These are phyloP conservation scores for Pygmarrhopalites habei DNA, from an alignment of 1,140 invertebrate genomes.

Conservation along the genomic window DNA sequence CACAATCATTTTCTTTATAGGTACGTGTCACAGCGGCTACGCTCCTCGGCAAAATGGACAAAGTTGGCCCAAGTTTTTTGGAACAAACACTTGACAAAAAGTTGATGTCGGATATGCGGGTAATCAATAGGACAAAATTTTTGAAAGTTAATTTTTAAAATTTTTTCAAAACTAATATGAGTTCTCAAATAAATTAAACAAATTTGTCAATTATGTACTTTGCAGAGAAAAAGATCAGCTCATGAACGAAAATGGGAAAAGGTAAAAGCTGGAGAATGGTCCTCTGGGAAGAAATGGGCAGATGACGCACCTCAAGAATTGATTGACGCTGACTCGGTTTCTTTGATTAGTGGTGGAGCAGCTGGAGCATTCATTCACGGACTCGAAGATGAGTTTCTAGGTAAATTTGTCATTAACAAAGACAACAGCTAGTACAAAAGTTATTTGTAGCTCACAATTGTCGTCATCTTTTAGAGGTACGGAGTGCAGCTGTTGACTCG, in stretches of 20 bases:
- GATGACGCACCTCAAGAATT: constrained; percentile 76
- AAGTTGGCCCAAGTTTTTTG: constrained; percentile 80
- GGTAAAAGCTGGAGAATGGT: constrained; percentile 78
- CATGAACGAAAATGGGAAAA: constrained; percentile 75
- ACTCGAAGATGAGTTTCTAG: constrained; percentile 93
- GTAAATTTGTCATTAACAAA: too few relatives aligned
- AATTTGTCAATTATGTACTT: too few relatives aligned
- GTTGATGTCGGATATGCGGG: constrained; percentile 92
- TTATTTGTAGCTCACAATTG: too few relatives aligned
- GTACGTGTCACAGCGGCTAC: constrained; percentile 73
- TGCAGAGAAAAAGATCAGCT: constrained; percentile 58
- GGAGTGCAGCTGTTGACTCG: constrained; percentile 88
- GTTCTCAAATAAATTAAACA: too few relatives aligned
- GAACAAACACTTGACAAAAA: constrained; percentile 97
- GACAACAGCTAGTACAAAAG: too few relatives aligned
- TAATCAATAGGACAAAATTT: too few relatives aligned
- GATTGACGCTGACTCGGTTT: constrained; percentile 67
- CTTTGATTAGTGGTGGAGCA: constrained; percentile 81
- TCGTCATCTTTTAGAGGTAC: constrained; percentile 80
- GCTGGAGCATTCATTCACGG: constrained; percentile 98
- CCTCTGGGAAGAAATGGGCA: constrained; percentile 82
- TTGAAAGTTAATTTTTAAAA: too few relatives aligned
- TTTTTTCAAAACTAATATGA: too few relatives aligned
- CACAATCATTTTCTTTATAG: constrained; percentile 41
- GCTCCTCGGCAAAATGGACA: constrained; percentile 74